Conservation (phyloP, 1,140 invertebrate genomes). For the Harlomillsia oculata region DNA sequence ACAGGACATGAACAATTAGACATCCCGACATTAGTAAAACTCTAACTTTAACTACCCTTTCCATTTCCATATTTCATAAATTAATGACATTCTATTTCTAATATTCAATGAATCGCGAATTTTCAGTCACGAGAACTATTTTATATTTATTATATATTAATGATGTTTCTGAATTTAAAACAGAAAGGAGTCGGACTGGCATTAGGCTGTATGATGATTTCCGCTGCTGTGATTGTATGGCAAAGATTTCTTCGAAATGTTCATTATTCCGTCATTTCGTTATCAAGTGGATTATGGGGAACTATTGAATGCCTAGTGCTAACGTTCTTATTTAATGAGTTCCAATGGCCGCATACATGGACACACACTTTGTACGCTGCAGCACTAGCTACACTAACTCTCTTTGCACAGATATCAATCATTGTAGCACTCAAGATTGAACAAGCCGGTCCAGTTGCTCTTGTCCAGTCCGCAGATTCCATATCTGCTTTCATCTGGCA, state of each 20-base stretch:
- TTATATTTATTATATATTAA: no score
- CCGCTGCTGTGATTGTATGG: background rate
- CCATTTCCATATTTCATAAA: no score
- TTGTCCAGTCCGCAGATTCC: slow-evolving; percentile 7
- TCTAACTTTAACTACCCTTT: no score
- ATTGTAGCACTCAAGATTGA: slow-evolving; percentile 15
- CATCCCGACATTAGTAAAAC: slow-evolving; percentile 1
- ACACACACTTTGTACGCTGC: background rate
- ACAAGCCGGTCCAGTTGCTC: slow-evolving; percentile 1
- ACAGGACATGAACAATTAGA: slow-evolving; percentile 3
- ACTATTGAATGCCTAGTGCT: background rate
- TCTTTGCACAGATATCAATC: background rate
- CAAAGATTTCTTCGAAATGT: slow-evolving; percentile 12
- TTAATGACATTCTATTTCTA: no score
- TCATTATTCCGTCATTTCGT: slow-evolving; percentile 7
- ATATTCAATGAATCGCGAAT: background rate
- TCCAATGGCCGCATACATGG: background rate
- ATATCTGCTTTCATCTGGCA: slow-evolving; percentile 22
- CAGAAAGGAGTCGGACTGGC: slow-evolving; percentile 5
- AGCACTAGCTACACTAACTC: background rate
- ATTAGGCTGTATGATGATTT: background rate
- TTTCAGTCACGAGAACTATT: no score
- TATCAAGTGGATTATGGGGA: slow-evolving; percentile 8
- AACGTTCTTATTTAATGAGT: background rate
- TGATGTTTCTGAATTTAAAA: no score